phyloP scores from a whole-genome alignment of 2,888 invertebrate genomes.

The Cryptocephalus moraei region DNA sequence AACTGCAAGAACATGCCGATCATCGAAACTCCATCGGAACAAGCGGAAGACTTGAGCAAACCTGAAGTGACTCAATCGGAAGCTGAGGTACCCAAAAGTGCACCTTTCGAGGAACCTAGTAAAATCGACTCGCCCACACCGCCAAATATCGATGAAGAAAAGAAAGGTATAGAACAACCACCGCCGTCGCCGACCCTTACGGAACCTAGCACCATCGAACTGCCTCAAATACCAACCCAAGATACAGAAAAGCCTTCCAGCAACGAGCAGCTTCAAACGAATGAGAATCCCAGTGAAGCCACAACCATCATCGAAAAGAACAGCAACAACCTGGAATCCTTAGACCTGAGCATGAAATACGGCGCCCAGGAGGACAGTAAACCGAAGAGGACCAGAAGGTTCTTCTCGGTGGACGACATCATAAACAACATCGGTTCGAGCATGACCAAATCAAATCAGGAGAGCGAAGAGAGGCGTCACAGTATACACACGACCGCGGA shows the following conservation, averaged over 20 bases:
- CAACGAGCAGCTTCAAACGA: not conserved
- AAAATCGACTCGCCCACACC: too few species aligned
- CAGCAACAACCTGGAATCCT: constrained; percentile 1
- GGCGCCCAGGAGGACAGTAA: not conserved
- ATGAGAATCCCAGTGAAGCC: not conserved
- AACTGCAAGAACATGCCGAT: constrained; percentile 14
- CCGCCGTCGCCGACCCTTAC: too few species aligned
- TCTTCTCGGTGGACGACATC: constrained; percentile 30
- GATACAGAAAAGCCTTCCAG: not conserved
- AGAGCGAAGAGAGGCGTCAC: constrained; percentile 6
- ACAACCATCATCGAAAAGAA: not conserved
- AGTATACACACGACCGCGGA: constrained; percentile 14
- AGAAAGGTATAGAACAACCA: too few species aligned
- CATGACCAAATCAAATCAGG: constrained; percentile 6
- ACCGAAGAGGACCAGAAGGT: constrained; percentile 17
- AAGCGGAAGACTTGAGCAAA: constrained; percentile 1
- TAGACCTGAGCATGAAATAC: not conserved
- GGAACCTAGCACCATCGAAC: too few species aligned
- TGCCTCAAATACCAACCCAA: not conserved
- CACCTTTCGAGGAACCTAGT: too few species aligned
- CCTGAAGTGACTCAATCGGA: not conserved
- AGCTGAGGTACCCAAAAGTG: too few species aligned
- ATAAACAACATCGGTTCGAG: constrained; percentile 24
- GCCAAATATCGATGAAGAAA: too few species aligned
- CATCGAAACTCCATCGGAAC: constrained; percentile 4